Conservation (phyloP, 2,888 invertebrate species). For the Agriotes lineatus region DNA sequence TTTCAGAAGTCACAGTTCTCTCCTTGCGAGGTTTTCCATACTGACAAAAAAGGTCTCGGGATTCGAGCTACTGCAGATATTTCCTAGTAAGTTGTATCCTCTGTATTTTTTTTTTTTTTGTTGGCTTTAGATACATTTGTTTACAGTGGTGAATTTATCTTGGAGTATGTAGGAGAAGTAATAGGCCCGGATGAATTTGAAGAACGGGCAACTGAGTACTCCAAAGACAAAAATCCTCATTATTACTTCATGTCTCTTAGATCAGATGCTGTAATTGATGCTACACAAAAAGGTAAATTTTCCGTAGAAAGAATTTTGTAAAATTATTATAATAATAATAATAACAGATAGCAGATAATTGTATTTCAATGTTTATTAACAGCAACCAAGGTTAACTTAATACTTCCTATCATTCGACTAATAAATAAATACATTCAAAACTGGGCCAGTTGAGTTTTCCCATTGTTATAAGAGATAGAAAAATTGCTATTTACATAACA, state of each 20-base stretch:
- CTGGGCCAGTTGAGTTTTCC: too few relatives aligned
- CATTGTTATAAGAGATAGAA: too few relatives aligned
- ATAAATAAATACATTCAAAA: conserved; percentile 12
- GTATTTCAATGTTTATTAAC: too few relatives aligned
- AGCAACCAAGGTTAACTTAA: too few relatives aligned
- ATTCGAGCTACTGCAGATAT: conserved; percentile 83
- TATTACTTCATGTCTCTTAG: conserved; percentile 98
- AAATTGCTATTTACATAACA: too few relatives aligned
- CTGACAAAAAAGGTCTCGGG: conserved; percentile 96
- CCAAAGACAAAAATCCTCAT: conserved; percentile 89
- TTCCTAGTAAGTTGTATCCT: conserved; percentile 70
- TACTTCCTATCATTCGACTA: too few relatives aligned
- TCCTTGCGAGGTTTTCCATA: conserved; percentile 87
- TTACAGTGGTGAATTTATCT: conserved; percentile 90
- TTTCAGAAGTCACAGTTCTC: conserved; percentile 92
- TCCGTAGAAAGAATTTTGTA: neutral
- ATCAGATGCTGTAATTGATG: conserved; percentile 95
- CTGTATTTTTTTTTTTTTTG: neutral
- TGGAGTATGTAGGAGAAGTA: conserved; percentile 99
- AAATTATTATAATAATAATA: too few relatives aligned
- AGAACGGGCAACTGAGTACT: conserved; percentile 88
- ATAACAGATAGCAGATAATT: too few relatives aligned
- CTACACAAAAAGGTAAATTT: conserved; percentile 82
- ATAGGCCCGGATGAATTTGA: conserved; percentile 91
- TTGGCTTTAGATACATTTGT: too few relatives aligned